Evolutionary conservation across 2,113 vertebrate genomes (phyloP).

Genomic region (Ia io): DNA sequence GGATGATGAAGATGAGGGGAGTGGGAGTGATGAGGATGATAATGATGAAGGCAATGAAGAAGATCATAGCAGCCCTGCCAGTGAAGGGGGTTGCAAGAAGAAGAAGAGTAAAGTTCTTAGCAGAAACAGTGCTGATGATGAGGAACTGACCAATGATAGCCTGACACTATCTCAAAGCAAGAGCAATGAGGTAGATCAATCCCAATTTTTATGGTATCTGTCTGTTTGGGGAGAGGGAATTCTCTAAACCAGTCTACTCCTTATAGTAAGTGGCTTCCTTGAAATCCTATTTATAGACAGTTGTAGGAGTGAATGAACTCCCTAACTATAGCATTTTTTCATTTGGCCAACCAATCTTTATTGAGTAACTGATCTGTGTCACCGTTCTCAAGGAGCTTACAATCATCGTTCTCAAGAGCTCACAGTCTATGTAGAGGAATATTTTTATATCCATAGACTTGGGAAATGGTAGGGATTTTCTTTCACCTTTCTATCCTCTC

Average conservation of each 20-base stretch:
- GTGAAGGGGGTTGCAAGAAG: constrained; percentile 90
- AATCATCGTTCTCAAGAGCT: constrained; percentile 52
- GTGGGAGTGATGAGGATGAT: constrained; percentile 87
- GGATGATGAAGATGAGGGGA: constrained; percentile 87
- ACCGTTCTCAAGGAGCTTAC: constrained; percentile 57
- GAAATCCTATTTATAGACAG: constrained; percentile 57
- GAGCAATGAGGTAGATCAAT: constrained; percentile 94
- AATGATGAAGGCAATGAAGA: constrained; percentile 86
- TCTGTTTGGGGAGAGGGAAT: constrained; percentile 78
- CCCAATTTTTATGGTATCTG: constrained; percentile 86
- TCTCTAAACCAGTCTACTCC: constrained; percentile 61
- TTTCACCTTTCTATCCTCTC: not conserved
- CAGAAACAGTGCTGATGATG: constrained; percentile 91
- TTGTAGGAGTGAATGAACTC: constrained; percentile 40
- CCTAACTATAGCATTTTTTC: constrained; percentile 47
- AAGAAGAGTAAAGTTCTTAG: constrained; percentile 89
- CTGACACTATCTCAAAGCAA: constrained; percentile 96
- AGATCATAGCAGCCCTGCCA: constrained; percentile 87
- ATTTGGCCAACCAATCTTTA: constrained; percentile 49
- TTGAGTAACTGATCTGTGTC: constrained; percentile 45
- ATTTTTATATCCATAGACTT: constrained; percentile 14
- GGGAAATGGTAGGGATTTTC: constrained; percentile 36
- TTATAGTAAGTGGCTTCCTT: constrained; percentile 57
- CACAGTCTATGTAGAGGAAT: constrained; percentile 39
- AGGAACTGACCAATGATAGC: constrained; percentile 98